Conservation (phyloP, 2,113 vertebrate genomes). For the Zapus hudsonius region DNA sequence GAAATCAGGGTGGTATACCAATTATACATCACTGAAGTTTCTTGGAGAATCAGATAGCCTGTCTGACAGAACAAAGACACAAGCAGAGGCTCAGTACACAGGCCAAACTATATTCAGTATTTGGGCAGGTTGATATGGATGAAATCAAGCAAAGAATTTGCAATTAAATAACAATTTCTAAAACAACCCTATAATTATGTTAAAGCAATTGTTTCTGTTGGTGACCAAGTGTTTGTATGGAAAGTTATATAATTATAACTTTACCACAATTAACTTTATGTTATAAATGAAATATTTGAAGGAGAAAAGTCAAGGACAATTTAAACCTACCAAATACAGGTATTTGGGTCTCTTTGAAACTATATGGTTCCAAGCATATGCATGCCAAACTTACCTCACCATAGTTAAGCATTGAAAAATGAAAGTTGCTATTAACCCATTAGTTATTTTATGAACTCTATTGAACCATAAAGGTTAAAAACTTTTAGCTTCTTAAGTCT, state of each 20-base stretch:
- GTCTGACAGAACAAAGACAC: neutral
- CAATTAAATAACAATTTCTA: no score
- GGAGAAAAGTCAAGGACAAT: neutral
- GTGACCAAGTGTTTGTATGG: no score
- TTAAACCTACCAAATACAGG: neutral
- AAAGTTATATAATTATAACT: neutral
- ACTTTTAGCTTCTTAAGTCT: no score
- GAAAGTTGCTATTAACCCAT: neutral
- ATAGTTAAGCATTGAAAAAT: no score
- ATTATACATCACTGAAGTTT: neutral
- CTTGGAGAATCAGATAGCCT: neutral
- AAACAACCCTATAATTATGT: no score
- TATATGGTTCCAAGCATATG: neutral
- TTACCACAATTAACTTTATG: neutral
- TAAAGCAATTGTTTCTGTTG: no score
- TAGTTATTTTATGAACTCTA: no score
- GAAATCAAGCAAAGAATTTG: no score
- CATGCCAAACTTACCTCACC: no score
- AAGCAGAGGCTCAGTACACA: no score
- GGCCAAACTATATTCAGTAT: no score
- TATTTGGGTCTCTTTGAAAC: rapidly evolving
- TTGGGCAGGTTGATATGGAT: neutral
- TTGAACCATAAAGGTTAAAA: no score
- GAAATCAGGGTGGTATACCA: neutral
- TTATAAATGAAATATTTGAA: neutral